Conservation (phyloP, 1,140 invertebrate species). For the Drosophila navojoa region DNA sequence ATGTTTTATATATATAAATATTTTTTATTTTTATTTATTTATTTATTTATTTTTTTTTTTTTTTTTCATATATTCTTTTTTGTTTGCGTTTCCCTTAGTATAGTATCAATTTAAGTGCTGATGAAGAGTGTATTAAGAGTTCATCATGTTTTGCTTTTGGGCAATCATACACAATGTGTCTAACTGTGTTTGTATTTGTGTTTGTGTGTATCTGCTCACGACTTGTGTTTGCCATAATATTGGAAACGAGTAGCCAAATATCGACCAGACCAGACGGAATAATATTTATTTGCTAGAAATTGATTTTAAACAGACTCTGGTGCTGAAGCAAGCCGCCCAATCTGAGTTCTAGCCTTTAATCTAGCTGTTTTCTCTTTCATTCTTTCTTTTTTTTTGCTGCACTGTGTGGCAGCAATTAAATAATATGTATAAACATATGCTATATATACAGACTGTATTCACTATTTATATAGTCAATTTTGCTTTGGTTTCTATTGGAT, state of each 20-base stretch:
- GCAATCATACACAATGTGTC: not conserved
- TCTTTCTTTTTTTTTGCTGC: not conserved
- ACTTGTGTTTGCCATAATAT: conserved; percentile 43
- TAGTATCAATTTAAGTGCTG: not conserved
- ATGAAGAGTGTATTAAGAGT: conserved; percentile 14
- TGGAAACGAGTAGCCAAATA: conserved; percentile 34
- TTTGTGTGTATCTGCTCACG: not conserved
- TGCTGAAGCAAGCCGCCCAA: conserved; percentile 12
- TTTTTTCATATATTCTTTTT: no score
- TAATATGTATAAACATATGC: not conserved
- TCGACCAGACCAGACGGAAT: conserved; percentile 15
- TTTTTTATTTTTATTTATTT: not conserved
- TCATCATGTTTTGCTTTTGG: not conserved
- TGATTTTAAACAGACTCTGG: conserved; percentile 66
- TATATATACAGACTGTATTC: not conserved
- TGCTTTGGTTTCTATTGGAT: conserved; percentile 12
- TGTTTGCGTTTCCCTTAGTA: not conserved
- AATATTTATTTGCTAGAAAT: conserved; percentile 72
- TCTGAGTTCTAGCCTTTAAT: conserved; percentile 14
- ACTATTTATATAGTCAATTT: not conserved
- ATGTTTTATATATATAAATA: no score
- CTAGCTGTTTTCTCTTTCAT: not conserved
- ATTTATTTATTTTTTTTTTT: no score
- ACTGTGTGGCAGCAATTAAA: not conserved
- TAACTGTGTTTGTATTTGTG: not conserved